A percentile compares a stretch with the other conserved stretches of the same genome.
Conservation (phyloP, 2,113 vertebrate genomes). For the Albula goreensis region DNA sequence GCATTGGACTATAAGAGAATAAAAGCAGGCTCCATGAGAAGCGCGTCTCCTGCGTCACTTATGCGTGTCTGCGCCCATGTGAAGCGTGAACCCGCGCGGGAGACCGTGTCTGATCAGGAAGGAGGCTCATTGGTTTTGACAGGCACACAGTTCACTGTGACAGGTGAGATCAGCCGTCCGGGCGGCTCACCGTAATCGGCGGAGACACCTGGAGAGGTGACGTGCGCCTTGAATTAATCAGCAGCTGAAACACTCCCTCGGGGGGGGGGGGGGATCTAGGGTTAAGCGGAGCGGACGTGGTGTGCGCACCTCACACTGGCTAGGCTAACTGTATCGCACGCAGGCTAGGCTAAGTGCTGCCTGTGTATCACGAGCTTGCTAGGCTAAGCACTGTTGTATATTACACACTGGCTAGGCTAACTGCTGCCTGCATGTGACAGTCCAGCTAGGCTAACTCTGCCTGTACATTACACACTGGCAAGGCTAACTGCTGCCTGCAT, state of each 20-base stretch:
- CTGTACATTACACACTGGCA: neutral
- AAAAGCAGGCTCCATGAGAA: neutral
- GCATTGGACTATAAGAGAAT: neutral
- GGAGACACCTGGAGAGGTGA: neutral
- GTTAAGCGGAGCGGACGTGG: neutral
- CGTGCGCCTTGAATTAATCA: neutral
- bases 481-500: neutral
- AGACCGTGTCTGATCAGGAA: neutral
- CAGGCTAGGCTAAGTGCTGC: too few relatives aligned
- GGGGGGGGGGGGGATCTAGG: neutral
- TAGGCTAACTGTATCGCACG: neutral
- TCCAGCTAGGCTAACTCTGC: neutral
- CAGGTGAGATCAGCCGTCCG: neutral
- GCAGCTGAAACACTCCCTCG: neutral
- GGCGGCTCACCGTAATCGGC: neutral
- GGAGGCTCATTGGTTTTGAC: constrained; percentile 15
- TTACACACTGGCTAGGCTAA: neutral
- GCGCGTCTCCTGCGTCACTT: neutral
- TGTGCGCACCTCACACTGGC: neutral
- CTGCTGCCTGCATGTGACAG: neutral
- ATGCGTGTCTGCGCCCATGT: neutral
- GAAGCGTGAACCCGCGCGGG: neutral
- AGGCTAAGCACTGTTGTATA: neutral
- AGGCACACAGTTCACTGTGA: constrained; percentile 5
- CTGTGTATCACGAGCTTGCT: neutral